phyloP scores from a whole-genome alignment of 2,113 vertebrate genomes.

The Vidua chalybeata region DNA sequence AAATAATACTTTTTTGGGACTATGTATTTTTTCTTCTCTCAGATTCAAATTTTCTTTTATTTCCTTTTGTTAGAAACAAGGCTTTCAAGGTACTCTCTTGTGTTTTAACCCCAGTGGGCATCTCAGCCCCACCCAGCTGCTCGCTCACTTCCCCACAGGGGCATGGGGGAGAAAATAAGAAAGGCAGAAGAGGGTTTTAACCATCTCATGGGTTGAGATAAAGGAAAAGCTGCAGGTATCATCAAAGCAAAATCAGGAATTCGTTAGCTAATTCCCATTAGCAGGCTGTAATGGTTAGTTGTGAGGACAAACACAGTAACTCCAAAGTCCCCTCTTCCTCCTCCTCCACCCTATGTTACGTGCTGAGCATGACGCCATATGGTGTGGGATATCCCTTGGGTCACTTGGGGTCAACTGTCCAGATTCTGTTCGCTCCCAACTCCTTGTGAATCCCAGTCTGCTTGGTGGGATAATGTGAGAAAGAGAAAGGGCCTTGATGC shows the following conservation, averaged over 20 bases:
- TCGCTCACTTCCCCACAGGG: fast-evolving
- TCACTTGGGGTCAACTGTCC: not conserved
- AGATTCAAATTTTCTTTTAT: not conserved
- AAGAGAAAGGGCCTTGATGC: not conserved
- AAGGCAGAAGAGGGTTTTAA: not conserved
- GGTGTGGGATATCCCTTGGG: not conserved
- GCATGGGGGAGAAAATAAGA: not conserved
- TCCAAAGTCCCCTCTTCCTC: not conserved
- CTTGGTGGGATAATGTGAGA: fast-evolving
- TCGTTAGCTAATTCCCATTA: not conserved
- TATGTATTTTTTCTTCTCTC: not conserved
- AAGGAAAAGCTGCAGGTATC: not conserved
- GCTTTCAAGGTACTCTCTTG: not conserved
- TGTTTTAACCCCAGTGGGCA: not conserved
- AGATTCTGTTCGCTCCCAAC: not conserved
- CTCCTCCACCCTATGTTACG: not conserved
- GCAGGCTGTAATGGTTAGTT: not conserved
- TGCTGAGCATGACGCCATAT: not conserved
- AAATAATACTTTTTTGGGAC: not conserved
- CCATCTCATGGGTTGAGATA: not conserved
- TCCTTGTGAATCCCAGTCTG: not conserved
- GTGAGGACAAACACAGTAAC: not conserved
- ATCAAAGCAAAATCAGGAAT: not conserved
- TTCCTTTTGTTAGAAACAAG: not conserved
- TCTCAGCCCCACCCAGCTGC: not conserved